Conservation (phyloP, 2,888 invertebrate species). For the Lucinisca nassula region DNA sequence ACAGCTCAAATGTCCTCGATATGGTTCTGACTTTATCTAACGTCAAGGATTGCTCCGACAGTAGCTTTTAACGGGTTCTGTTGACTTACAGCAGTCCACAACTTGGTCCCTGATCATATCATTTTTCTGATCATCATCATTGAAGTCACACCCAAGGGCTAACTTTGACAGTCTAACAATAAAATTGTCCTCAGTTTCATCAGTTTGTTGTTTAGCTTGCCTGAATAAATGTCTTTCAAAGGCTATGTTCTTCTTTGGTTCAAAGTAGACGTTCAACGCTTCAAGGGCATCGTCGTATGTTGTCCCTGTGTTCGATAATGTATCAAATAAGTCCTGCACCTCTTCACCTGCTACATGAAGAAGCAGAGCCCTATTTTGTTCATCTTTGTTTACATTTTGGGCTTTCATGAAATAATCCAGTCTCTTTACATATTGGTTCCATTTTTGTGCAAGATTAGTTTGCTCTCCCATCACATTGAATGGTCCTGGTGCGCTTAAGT, state of each 20-base stretch:
- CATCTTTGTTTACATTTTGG: neutral
- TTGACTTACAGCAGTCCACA: neutral
- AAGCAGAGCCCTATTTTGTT: conserved; percentile 2
- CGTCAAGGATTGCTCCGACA: neutral
- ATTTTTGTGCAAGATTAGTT: conserved; percentile 7
- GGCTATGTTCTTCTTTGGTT: conserved; percentile 20
- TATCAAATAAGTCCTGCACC: conserved; percentile 18
- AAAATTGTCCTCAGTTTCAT: conserved; percentile 13
- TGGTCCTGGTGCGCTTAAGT: neutral
- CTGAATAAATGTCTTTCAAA: conserved; percentile 12
- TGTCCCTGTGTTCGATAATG: neutral
- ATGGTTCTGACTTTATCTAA: conserved; percentile 1
- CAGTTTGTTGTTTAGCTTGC: neutral
- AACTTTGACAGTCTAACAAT: neutral
- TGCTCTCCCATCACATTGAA: conserved; percentile 13
- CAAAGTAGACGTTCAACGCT: neutral
- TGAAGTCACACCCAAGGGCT: conserved; percentile 5
- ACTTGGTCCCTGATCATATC: conserved; percentile 20
- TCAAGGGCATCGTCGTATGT: neutral
- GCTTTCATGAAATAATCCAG: conserved; percentile 13
- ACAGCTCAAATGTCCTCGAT: neutral
- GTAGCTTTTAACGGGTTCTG: neutral
- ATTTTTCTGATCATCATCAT: neutral
- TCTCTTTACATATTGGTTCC: conserved; percentile 14
- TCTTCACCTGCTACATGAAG: conserved; percentile 10